Conservation (phyloP, 2,797 vertebrate genomes). For the Tarsius wallacei region DNA sequence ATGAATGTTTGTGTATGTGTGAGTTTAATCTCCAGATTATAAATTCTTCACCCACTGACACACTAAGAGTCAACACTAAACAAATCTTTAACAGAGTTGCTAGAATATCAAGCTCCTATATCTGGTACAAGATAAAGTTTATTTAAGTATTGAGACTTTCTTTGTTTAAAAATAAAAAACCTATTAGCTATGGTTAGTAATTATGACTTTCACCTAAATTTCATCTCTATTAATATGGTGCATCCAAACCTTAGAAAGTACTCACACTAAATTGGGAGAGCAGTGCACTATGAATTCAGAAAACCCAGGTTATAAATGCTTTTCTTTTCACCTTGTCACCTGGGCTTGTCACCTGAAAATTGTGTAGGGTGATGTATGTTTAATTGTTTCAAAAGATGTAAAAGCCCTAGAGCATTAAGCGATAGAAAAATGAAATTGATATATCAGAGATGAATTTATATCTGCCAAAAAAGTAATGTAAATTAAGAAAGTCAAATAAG, state of each 20-base stretch:
- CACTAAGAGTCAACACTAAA: neutral
- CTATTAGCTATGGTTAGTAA: neutral
- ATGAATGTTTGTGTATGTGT: neutral
- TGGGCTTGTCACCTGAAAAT: neutral
- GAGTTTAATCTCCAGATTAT: neutral
- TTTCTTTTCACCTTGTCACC: neutral
- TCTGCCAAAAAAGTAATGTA: neutral
- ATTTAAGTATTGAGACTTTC: neutral
- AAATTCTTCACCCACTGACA: neutral
- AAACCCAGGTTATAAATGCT: neutral
- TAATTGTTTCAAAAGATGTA: neutral
- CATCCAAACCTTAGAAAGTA: neutral
- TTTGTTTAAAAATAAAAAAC: neutral
- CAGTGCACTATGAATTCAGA: neutral
- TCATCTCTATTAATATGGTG: neutral
- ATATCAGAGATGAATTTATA: neutral
- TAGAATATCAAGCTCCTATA: neutral
- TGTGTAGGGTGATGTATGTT: neutral
- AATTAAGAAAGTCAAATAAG: neutral
- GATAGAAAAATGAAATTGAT: neutral
- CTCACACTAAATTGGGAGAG: neutral
- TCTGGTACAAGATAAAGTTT: neutral
- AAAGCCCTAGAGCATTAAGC: neutral
- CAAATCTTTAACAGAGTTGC: neutral
- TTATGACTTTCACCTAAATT: neutral